Base-by-base conservation (phyloP, 2,113 vertebrate genomes). In the Hassar affinis region DNA sequence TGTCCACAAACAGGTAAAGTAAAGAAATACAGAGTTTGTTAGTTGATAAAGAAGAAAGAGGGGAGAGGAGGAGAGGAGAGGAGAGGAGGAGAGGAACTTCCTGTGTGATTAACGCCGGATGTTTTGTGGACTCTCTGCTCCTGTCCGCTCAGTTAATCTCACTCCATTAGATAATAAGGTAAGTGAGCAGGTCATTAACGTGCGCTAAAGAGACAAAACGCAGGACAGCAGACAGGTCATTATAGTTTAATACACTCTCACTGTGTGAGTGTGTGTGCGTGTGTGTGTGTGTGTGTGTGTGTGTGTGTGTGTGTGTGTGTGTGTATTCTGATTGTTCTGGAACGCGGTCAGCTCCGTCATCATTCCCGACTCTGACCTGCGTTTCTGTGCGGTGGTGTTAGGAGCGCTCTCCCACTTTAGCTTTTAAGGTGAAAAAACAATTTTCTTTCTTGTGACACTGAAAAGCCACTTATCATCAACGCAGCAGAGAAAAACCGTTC, bases 81-180 rank as follows among this genome's bases (percentile, higher is more conserved):
- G 47, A 74, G 47, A 51, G 15, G 45, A 74, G 9, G 45, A n/a
- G 25, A 72, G 22, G 12, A 72, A 69, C 80, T 90, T 88, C 87
- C 89, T 82, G 87, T 87, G 89, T 90, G 88, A 90, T 87, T 92
- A 90, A 89, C 90, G 88, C 91, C 88, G 90, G 89, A 61, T 86
- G 80, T 86, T 88, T 88, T 87, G 81, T 83, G 68, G 84, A 89
- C 88, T 86, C 84, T 86, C 85, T 87, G 79, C 57, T 86, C 88
- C 86, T 89, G 89, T 88, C 83, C 85, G 49, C 83, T 90, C 88
- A 91, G 90, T 91, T 91, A 90, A 90, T 87, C 90, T 89, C 88
- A 72, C 89, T 90, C 86, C 88, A 84, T 90, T 90, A 91, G 90
- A 89, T 91, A 89, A 88, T 79, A 69, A 85, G 85, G 87, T 90